Base-by-base conservation (phyloP, 1,140 invertebrate species). In the Drosophila arizonae region DNA sequence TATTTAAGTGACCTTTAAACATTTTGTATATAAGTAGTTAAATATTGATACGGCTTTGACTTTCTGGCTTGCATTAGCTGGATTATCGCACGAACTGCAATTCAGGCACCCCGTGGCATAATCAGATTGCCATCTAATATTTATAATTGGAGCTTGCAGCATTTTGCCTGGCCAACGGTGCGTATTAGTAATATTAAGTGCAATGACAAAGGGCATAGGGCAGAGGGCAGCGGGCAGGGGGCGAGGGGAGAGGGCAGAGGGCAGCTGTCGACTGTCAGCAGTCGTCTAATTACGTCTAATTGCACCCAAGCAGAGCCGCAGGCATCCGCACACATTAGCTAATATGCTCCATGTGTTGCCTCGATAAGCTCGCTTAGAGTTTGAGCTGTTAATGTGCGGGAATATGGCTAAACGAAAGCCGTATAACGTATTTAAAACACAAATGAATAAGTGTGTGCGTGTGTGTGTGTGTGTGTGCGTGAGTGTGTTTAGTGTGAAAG, bases 221-320 rank as follows among this genome's bases (percentile, higher is more conserved):
- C 21, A 45, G n/a, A n/a, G 17, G 0, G 24, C 48, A 52, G 51
- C 15, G 43, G 0, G 26, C 26, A 28, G 51, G 11, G 43, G 0
- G 26, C 26, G 2, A 24, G 21, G 1, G 21, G 21, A 24, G 21
- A 61, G 64, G n/a, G 36, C 28, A 30, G 10, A 26, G 33, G 30
- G 24, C 55, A 48, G 33, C 46, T 60, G 63, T 52, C 30, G 36
- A 10, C 55, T 39, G 45, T 39, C 45, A 57, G 41, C 46, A 54
- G 63, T 52, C 55, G 50, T 52, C 71, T 70, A 69, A 74, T 74
- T 74, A 74, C 33, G 65, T 58, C 58, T 74, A 74, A 74, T 74
- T 72, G 68, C 61, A 58, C 45, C 28, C 3, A 39, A 39, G 11
- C n/a, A 39, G 4, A 10, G 71, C 71, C 71, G 11, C 6, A 51